These are phyloP conservation scores for Mus musculus DNA, from an alignment of 2,113 vertebrate species.

Conservation along the genomic window GRCm39 chr17:27260001-27260500, in stretches of 20 bases:
- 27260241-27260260: background rate
- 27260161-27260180: background rate
- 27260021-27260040: background rate
- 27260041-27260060: no score
- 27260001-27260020: background rate
- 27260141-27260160: background rate
- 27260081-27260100: background rate
- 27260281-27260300: background rate
- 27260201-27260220: rapidly evolving
- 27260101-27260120: background rate
- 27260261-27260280: background rate
- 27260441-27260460: background rate
- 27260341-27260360: background rate
- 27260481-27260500: background rate
- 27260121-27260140: background rate
- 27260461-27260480: background rate
- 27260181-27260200: background rate
- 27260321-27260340: background rate
- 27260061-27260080: no score
- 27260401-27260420: background rate
- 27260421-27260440: background rate
- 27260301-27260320: rapidly evolving
- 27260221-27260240: background rate
- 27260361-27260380: no score
- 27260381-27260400: background rate